These are phyloP conservation scores for Chaetophractus vellerosus DNA, from an alignment of 2,797 vertebrate genomes.

Conservation along the genomic window DNA sequence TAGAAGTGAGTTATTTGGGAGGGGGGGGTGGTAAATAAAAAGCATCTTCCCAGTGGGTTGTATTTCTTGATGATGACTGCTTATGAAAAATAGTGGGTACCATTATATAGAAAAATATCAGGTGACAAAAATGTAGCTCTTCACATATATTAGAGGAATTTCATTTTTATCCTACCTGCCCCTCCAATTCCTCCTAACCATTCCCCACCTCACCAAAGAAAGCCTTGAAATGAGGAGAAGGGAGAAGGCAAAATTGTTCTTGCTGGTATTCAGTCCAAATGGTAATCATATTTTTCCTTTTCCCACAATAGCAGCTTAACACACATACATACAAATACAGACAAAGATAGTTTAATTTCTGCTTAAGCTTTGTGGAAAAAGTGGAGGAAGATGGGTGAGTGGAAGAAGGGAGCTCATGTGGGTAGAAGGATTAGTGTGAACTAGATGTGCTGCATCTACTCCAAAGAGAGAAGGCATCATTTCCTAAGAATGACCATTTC, in stretches of 20 bases:
- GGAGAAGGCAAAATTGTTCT: background rate
- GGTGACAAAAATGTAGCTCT: background rate
- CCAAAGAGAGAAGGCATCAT: background rate
- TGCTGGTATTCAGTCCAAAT: background rate
- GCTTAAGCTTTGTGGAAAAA: background rate
- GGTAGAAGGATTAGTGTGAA: background rate
- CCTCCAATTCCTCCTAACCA: background rate
- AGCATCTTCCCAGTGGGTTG: background rate
- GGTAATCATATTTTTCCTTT: background rate
- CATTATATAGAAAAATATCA: constrained; percentile 22
- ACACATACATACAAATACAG: background rate
- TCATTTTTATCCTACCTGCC: background rate
- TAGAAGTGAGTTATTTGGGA: constrained; percentile 1
- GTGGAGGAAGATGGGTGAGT: background rate
- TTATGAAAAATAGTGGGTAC: constrained; percentile 21
- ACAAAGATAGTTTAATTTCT: background rate
- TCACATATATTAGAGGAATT: background rate
- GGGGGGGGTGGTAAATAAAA: constrained; percentile 52
- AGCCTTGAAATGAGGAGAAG: background rate
- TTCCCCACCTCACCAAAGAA: background rate
- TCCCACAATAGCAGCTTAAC: background rate
- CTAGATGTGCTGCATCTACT: rapidly evolving
- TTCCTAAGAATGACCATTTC: background rate
- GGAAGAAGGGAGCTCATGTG: background rate
- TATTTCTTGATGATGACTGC: constrained; percentile 51